Conservation (phyloP, 2,888 invertebrate genomes). For the Rhamnusium bicolor region DNA sequence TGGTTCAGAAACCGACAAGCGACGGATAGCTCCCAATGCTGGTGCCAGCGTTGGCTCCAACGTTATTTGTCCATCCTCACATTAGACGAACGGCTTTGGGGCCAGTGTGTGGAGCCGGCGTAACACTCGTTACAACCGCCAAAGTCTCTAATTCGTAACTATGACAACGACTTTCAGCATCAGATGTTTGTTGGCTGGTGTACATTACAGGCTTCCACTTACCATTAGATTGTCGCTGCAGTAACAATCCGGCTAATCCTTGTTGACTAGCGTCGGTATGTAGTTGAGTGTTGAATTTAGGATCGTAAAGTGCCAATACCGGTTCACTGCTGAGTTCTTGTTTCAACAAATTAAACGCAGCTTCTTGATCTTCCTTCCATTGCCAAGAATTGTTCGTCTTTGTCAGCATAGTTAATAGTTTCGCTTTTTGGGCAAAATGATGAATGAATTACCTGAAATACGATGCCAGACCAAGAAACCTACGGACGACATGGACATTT, state of each 20-base stretch:
- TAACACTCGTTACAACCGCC: conserved; percentile 11
- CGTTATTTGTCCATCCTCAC: too few relatives aligned
- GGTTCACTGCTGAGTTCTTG: conserved; percentile 10
- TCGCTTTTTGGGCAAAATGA: conserved; percentile 9
- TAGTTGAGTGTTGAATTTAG: conserved; percentile 32
- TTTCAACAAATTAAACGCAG: conserved; percentile 19
- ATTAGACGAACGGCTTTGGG: too few relatives aligned
- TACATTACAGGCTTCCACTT: too few relatives aligned
- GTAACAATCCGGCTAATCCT: conserved; percentile 51
- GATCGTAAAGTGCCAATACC: conserved; percentile 23
- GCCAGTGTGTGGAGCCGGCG: too few relatives aligned
- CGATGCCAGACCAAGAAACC: conserved; percentile 17
- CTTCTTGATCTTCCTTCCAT: conserved; percentile 20
- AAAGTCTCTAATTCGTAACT: conserved; percentile 40
- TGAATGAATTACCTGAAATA: conserved; percentile 24
- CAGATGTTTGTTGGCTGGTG: conserved; percentile 35
- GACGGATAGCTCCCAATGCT: too few relatives aligned
- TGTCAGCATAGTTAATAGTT: conserved; percentile 25
- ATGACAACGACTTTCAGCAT: conserved; percentile 34
- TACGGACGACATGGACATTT: conserved; percentile 24
- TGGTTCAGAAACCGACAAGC: too few relatives aligned
- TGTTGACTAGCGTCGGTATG: conserved; percentile 53
- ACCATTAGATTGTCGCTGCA: conserved; percentile 55
- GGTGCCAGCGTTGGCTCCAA: too few relatives aligned
- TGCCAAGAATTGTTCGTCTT: conserved; percentile 7